A percentile compares a stretch with the other conserved stretches of the same genome.
Evolutionary conservation across 1,140 invertebrate species (phyloP).

Genomic region (Alviniconcha marisindica): DNA sequence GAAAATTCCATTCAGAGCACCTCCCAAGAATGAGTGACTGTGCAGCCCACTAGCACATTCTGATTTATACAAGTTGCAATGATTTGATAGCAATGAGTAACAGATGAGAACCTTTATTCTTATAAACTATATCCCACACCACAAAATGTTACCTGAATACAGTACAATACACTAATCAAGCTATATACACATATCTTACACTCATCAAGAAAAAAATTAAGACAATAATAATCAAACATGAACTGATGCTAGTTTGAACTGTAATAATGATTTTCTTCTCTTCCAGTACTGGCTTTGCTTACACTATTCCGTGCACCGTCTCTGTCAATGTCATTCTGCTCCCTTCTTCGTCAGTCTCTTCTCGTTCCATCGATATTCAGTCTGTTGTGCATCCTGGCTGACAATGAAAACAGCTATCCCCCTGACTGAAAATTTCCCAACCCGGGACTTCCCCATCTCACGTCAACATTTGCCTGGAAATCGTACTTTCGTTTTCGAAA

Average conservation of each 20-base stretch:
- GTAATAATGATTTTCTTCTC: no score
- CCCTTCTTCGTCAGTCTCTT: neutral
- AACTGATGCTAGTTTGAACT: no score
- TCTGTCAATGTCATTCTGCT: conserved; percentile 17
- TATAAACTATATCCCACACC: neutral
- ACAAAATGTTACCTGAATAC: neutral
- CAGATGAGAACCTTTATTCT: no score
- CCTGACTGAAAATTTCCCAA: neutral
- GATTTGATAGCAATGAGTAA: no score
- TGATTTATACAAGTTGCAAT: no score
- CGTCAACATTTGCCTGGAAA: conserved; percentile 11
- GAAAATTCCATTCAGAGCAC: no score
- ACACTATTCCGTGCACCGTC: conserved; percentile 32
- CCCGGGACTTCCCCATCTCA: neutral
- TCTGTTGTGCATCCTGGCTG: neutral
- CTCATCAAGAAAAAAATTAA: neutral
- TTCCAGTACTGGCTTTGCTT: neutral
- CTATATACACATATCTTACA: neutral
- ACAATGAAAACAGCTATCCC: no score
- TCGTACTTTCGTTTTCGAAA: conserved; percentile 31
- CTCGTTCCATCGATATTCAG: neutral
- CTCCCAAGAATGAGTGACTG: no score
- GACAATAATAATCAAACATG: no score
- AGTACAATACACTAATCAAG: neutral
- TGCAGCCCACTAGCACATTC: no score